Conservation (phyloP, 2,113 vertebrate species). For the Scalopus aquaticus region DNA sequence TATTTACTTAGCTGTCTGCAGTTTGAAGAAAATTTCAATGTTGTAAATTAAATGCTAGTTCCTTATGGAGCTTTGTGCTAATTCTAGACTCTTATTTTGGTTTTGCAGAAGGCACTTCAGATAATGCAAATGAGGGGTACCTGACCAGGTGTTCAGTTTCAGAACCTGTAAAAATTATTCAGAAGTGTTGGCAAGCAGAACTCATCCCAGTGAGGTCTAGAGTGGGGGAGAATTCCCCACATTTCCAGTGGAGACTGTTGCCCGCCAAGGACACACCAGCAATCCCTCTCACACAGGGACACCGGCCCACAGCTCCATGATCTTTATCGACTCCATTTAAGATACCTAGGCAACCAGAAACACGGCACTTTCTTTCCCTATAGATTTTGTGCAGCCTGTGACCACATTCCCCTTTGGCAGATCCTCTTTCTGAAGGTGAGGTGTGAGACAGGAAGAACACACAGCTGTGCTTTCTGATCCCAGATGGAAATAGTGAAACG, state of each 20-base stretch:
- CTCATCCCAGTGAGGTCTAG: no score
- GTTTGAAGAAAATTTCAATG: background rate
- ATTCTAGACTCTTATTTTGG: background rate
- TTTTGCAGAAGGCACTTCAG: background rate
- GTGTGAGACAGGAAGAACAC: slow-evolving; percentile 11
- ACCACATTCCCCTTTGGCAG: background rate
- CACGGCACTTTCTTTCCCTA: background rate
- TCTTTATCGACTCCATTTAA: background rate
- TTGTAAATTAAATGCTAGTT: background rate
- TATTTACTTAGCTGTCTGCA: background rate
- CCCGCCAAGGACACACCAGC: background rate
- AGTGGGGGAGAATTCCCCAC: background rate
- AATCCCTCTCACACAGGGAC: background rate
- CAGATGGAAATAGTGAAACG: background rate
- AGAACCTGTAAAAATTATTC: no score
- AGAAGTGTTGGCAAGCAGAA: background rate
- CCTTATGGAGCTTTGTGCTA: background rate
- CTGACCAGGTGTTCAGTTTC: background rate
- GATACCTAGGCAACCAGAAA: background rate
- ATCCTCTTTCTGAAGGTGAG: slow-evolving; percentile 28
- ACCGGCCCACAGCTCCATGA: no score
- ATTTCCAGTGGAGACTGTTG: fast-evolving
- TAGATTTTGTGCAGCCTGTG: background rate
- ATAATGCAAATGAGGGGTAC: background rate
- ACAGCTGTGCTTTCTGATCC: background rate